Evolutionary conservation across 2,888 invertebrate genomes (phyloP).

Genomic region (Sipunculus nudus): DNA sequence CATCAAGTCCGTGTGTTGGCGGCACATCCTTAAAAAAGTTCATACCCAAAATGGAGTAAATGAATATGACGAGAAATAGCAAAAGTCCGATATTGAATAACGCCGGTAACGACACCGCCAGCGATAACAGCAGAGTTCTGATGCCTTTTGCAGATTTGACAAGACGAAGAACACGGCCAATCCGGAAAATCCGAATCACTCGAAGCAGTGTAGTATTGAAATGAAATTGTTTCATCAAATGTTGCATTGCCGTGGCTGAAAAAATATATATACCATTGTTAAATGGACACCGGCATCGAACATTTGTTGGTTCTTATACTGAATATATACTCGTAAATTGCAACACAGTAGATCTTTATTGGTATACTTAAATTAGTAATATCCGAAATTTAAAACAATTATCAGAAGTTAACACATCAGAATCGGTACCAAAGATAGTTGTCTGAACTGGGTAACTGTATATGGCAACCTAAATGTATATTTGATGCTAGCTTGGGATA

Average conservation of each 20-base stretch:
- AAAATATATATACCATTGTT: too few relatives aligned
- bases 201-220: conserved; percentile 96
- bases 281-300: too few relatives aligned
- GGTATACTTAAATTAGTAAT: too few relatives aligned
- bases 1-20: conserved; percentile 91
- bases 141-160: conserved; percentile 99
- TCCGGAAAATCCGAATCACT: conserved; percentile 97
- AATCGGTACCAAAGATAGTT: too few relatives aligned
- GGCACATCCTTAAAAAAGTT: conserved; percentile 99
- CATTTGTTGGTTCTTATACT: too few relatives aligned
- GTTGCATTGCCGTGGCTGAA: conserved; percentile 92
- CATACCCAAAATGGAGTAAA: conserved; percentile 99
- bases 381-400: too few relatives aligned
- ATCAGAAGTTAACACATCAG: too few relatives aligned
- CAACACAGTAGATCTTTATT: too few relatives aligned
- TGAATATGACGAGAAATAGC: conserved; percentile 98
- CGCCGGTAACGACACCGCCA: conserved; percentile 98
- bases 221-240: conserved; percentile 95
- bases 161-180: conserved; percentile 93
- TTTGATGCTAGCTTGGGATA: too few relatives aligned
- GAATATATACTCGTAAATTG: too few relatives aligned
- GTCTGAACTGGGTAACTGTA: too few relatives aligned
- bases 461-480: too few relatives aligned
- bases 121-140: conserved; percentile 92
- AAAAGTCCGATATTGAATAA: conserved; percentile 98